A percentile compares a stretch with the other conserved stretches of the same genome.
These are phyloP conservation scores for Torymus aiolomorphi DNA, from an alignment of 2,888 invertebrate species.

Conservation along the genomic window DNA sequence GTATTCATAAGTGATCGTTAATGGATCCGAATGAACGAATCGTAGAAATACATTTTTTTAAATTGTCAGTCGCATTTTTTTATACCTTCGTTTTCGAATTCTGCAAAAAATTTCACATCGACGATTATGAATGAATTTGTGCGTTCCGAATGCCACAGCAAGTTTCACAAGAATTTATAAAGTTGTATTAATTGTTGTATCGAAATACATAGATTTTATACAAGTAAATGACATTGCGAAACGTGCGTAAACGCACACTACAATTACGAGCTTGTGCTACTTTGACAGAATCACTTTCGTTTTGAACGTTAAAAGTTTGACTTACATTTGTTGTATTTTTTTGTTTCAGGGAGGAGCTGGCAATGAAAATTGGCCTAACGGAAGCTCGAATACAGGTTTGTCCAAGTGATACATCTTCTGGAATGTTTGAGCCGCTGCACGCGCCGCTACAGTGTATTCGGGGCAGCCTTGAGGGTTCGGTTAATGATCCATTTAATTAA, in stretches of 20 bases:
- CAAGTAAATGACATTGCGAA: too few species aligned
- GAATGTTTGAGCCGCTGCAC: background rate
- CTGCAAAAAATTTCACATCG: too few species aligned
- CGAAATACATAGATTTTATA: too few species aligned
- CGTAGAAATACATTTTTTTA: slow-evolving; percentile 22
- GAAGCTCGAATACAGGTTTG: slow-evolving; percentile 96
- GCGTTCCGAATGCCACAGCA: too few species aligned
- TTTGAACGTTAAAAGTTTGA: too few species aligned
- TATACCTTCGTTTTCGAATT: too few species aligned
- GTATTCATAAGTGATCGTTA: slow-evolving; percentile 28
- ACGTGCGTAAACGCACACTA: too few species aligned
- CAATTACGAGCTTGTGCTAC: background rate
- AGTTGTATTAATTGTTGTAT: too few species aligned
- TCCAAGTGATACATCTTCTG: background rate
- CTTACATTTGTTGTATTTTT: slow-evolving; percentile 57
- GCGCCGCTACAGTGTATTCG: too few species aligned
- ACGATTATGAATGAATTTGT: too few species aligned
- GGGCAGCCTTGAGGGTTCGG: background rate
- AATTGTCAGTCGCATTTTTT: background rate
- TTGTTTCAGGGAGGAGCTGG: slow-evolving; percentile 92
- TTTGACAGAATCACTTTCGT: slow-evolving; percentile 23
- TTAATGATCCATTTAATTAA: slow-evolving; percentile 37
- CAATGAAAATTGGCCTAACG: slow-evolving; percentile 95
- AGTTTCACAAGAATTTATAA: too few species aligned
- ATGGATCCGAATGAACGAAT: slow-evolving; percentile 28